Base-by-base conservation (phyloP, 2,113 vertebrate genomes). In the Ginglymostoma cirratum region DNA sequence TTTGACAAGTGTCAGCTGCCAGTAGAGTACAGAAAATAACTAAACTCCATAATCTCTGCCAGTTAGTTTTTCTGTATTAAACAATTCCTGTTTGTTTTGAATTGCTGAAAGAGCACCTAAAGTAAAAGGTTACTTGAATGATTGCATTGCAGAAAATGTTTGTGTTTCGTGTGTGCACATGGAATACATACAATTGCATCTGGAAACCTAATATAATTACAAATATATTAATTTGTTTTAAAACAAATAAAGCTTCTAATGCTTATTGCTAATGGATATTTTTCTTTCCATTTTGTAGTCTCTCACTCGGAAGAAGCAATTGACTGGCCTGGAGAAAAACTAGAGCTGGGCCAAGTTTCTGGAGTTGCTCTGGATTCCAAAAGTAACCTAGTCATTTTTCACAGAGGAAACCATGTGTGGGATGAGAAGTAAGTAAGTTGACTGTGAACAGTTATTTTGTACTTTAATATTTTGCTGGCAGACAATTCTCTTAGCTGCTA, bases 391-490 rank as follows among this genome's bases (percentile, higher is more conserved):
- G 98, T 99, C 96, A 97, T 99, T 96, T 99, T 99, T 97, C 99
- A 99, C 97, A 98, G 99, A 98, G 99, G 99, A 78, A 98, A 99
- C 97, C 99, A 98, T 48, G 96, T 97, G 96, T 99, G 99, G 99
- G 99, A 98, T 96, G 96, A 96, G 67, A 97, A 98, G 99, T 99
- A 98, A 98, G 99, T 98, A 96, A 95, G 42, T 48, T 52, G n/a
- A 19, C 15, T 34, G n/a, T 92, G 34, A 55, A 34, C 52, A 90
- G 52, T 65, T 90, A n/a, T 2, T 66, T 61, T 23, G n/a, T 66
- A 66, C 34, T 19, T 93, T n/a, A 38, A 23, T 66, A 65, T 38
- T 66, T 92, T 66, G 14, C 6, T 66, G 34, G n/a, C 65, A 66
- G 55, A 38, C 34, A 67, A 66, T 61, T 30, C 52, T 61, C 52